These are phyloP conservation scores for Nyctereutes procyonoides DNA, from an alignment of 2,113 vertebrate species.

Conservation along the genomic window DNA sequence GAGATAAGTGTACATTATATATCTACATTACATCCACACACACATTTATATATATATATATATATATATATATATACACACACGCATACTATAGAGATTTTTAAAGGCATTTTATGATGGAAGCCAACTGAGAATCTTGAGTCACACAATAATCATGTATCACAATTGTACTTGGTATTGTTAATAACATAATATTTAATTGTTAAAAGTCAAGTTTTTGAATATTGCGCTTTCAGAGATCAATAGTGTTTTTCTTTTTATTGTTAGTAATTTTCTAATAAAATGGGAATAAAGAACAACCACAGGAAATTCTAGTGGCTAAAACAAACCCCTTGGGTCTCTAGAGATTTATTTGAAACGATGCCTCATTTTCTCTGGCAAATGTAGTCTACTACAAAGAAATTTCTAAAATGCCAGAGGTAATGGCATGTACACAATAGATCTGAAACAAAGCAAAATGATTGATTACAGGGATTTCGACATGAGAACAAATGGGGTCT, in stretches of 20 bases:
- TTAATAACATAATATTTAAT: not conserved
- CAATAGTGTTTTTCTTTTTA: not conserved
- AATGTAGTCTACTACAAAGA: slow-evolving; percentile 3
- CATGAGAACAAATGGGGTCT: slow-evolving; percentile 41
- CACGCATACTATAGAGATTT: not conserved
- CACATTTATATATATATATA: too few relatives aligned
- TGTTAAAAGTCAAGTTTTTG: not conserved
- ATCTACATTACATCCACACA: not conserved
- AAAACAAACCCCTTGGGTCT: not conserved
- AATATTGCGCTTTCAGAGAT: not conserved
- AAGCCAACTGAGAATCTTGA: not conserved
- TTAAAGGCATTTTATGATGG: not conserved
- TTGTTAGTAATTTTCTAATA: not conserved
- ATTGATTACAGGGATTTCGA: slow-evolving; percentile 50
- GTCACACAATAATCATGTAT: not conserved
- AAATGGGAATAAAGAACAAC: not conserved
- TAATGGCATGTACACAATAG: not conserved
- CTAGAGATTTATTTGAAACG: not conserved
- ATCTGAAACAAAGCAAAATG: slow-evolving; percentile 55
- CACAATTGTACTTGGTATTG: not conserved
- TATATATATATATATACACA: not conserved
- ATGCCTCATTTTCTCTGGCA: not conserved
- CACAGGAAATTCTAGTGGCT: not conserved
- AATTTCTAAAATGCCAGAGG: slow-evolving; percentile 41
- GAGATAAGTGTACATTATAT: not conserved